phyloP scores from a whole-genome alignment of 1,140 invertebrate genomes.

The Cyphomyrmex costatus region DNA sequence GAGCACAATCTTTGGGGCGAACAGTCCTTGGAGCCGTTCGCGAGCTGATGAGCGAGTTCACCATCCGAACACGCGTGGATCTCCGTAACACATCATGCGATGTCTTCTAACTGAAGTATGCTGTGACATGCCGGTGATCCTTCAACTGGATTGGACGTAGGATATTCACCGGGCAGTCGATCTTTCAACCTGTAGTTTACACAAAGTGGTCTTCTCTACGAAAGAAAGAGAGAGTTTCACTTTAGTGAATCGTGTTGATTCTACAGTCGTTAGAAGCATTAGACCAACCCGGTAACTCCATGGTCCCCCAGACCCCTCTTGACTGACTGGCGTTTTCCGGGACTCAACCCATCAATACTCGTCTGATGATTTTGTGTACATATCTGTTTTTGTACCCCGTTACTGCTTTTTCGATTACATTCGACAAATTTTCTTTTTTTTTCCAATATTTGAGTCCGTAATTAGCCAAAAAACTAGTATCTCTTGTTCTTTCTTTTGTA shows the following conservation, averaged over 20 bases:
- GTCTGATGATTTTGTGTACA: neutral
- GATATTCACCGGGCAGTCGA: neutral
- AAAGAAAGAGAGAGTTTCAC: neutral
- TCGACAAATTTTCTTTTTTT: neutral
- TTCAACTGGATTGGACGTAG: slow-evolving; percentile 26
- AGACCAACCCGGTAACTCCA: neutral
- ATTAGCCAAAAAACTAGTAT: neutral
- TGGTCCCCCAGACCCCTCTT: neutral
- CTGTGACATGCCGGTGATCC: slow-evolving; percentile 5
- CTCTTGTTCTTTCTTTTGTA: neutral
- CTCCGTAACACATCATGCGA: neutral
- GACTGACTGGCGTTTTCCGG: neutral
- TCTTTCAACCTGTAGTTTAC: neutral
- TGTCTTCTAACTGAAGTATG: neutral
- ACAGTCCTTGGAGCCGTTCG: slow-evolving; percentile 60
- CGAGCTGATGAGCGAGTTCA: slow-evolving; percentile 21
- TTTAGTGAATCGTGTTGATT: no score
- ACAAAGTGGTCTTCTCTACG: neutral
- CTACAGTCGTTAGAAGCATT: neutral
- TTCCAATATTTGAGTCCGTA: neutral
- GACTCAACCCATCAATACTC: neutral
- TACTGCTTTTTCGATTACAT: neutral
- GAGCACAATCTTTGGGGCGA: slow-evolving; percentile 58
- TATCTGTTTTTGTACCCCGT: neutral
- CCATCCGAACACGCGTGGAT: slow-evolving; percentile 24